These are phyloP conservation scores for Ornithoptera priamus DNA, from an alignment of 2,888 invertebrate genomes.

Conservation along the genomic window DNA sequence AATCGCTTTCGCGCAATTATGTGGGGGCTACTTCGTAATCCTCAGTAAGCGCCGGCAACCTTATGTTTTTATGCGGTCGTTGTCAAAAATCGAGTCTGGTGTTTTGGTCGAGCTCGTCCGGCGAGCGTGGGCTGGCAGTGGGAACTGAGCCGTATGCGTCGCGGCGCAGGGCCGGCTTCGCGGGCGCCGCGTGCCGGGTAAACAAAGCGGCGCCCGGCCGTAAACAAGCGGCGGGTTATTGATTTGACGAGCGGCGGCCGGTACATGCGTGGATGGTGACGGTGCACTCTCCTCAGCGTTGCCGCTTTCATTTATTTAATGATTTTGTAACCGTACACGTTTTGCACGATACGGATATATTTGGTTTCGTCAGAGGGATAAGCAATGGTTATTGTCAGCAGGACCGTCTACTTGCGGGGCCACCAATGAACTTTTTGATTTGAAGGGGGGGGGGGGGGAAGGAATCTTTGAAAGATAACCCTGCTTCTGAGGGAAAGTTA, in stretches of 20 bases:
- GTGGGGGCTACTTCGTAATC: slow-evolving; percentile 14
- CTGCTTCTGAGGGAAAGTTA: too few species aligned
- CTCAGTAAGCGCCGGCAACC: slow-evolving; percentile 8
- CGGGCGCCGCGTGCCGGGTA: not conserved
- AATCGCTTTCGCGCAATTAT: too few species aligned
- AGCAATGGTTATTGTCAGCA: too few species aligned
- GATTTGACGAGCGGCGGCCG: slow-evolving; percentile 21
- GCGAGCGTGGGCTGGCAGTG: too few species aligned
- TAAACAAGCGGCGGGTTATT: slow-evolving; percentile 27
- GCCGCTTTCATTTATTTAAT: too few species aligned
- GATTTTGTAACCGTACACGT: too few species aligned
- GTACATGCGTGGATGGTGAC: slow-evolving; percentile 20
- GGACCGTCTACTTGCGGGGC: too few species aligned
- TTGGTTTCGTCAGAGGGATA: too few species aligned
- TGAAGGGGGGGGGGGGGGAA: too few species aligned
- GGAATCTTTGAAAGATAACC: too few species aligned
- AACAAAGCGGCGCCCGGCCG: slow-evolving; percentile 20
- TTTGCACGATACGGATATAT: too few species aligned
- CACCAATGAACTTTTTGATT: too few species aligned
- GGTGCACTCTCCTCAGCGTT: slow-evolving; percentile 11
- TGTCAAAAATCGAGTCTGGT: slow-evolving; percentile 27
- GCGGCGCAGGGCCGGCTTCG: not conserved
- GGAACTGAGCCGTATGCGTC: not conserved
- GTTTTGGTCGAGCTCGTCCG: slow-evolving; percentile 1
- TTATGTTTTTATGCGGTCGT: slow-evolving; percentile 29